Base-by-base conservation (phyloP, 2,888 invertebrate species). In the Xestia xanthographa region DNA sequence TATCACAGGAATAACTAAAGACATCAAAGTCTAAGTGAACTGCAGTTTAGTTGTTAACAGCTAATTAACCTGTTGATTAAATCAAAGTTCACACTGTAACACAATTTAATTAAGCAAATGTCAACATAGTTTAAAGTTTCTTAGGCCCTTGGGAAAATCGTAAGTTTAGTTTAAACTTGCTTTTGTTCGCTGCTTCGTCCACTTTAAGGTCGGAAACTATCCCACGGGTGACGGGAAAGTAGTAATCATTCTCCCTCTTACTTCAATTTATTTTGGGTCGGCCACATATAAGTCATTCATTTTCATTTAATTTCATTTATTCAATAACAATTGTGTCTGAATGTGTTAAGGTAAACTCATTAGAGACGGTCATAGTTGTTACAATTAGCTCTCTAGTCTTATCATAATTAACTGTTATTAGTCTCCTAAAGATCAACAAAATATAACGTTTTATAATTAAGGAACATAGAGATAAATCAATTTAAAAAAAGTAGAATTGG, bases 81-180 rank as follows among this genome's bases (percentile, higher is more conserved):
- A 80, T 78, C 58, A 60, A 60, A n/a, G 22, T 45, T 38, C 22
- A 62, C 79, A 62, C 43, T 45, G 8, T 53, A 71, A 22, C 72
- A 72, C 72, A 77, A 77, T 72, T 77, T 62, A 72, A 77, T 77
- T 62, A 38, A 43, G 34, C 14, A 45, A 79, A 79, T 76, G 76
- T 67, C 66, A 76, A 56, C 20, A 41, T 26, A 14, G 29, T 6
- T 48, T 75, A 20, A 26, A 50, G 53, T 63, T 43, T 58, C 67
- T 12, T 20, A 29, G 43, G 26, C 43, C 14, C 56, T 29, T 43
- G 29, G 62, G 43, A 20, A 77, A 66, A 41, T 63, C 14, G 3
- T 41, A n/a, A 41, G 8, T 63, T 63, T 14, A 63, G 38, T 63
- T 63, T 41, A n/a, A 63, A 38, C 63, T 63, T n/a, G 41, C 6